Evolutionary conservation across 2,888 invertebrate species (phyloP).

Genomic region (Hypena proboscidalis): DNA sequence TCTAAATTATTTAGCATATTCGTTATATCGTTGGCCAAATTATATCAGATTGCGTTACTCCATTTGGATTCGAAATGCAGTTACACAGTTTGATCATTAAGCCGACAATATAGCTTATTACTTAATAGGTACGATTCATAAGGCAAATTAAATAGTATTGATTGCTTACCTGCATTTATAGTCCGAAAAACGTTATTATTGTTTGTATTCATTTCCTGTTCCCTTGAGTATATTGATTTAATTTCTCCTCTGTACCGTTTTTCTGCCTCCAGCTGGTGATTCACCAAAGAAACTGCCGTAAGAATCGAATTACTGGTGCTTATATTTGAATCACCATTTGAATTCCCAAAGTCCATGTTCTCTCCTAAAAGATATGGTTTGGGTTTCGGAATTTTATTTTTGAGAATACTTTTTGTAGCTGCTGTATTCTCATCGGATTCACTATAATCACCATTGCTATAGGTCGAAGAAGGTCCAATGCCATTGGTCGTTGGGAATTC

Average conservation of each 20-base stretch:
- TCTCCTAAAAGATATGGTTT: slow-evolving; percentile 91
- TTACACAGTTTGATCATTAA: too few relatives aligned
- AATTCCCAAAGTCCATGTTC: slow-evolving; percentile 81
- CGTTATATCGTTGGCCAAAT: too few relatives aligned
- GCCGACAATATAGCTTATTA: too few relatives aligned
- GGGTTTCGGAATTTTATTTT: slow-evolving; percentile 90
- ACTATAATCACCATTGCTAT: slow-evolving; percentile 57
- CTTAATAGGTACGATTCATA: too few relatives aligned
- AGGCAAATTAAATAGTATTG: neutral
- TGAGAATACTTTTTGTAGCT: slow-evolving; percentile 89
- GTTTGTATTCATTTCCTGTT: slow-evolving; percentile 44
- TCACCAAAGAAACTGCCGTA: slow-evolving; percentile 71
- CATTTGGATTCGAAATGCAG: too few relatives aligned
- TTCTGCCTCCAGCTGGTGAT: slow-evolving; percentile 66
- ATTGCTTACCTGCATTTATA: slow-evolving; percentile 59
- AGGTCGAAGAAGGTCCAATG: slow-evolving; percentile 41
- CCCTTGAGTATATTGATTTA: slow-evolving; percentile 46
- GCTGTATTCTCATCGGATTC: slow-evolving; percentile 81
- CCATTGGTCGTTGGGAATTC: slow-evolving; percentile 51
- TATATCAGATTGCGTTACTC: too few relatives aligned
- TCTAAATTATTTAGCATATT: too few relatives aligned
- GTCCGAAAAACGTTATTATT: slow-evolving; percentile 56
- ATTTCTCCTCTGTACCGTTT: slow-evolving; percentile 53
- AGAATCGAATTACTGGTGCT: slow-evolving; percentile 47
- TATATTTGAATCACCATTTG: slow-evolving; percentile 45